Percentiles rank a stretch among this genome's conserved stretches.
phyloP scores from a whole-genome alignment of 2,113 vertebrate genomes.

The Regulus satrapa region DNA sequence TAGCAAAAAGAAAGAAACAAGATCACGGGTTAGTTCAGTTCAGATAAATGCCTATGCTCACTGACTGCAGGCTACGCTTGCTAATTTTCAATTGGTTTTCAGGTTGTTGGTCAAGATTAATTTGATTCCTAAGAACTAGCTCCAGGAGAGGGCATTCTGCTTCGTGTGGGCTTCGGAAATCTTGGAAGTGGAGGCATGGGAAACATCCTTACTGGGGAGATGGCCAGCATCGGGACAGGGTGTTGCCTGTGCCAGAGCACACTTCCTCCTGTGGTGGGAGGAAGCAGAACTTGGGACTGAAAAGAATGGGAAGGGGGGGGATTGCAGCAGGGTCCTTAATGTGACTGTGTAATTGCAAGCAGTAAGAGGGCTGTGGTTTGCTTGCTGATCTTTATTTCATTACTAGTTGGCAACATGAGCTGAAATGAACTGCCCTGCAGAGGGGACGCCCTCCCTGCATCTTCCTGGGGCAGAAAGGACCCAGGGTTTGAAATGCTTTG shows the following conservation, averaged over 20 bases:
- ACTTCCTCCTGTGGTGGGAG: neutral
- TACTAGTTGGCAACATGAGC: neutral
- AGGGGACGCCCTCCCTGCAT: neutral
- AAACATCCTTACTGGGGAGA: neutral
- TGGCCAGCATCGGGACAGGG: neutral
- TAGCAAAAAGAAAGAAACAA: neutral
- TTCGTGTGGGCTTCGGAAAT: neutral
- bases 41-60: neutral
- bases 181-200: neutral
- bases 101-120: neutral
- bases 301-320: neutral
- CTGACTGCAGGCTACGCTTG: fast-evolving
- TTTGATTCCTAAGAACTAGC: neutral
- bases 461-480: neutral
- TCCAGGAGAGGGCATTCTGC: neutral
- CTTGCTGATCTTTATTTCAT: neutral
- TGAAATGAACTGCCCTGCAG: neutral
- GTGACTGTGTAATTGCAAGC: neutral
- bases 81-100: neutral
- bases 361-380: neutral
- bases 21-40: neutral
- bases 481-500: neutral
- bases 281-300: neutral
- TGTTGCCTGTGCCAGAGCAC: fast-evolving
- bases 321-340: neutral